These are phyloP conservation scores for Agelastica alni DNA, from an alignment of 2,888 invertebrate species.

Conservation along the genomic window DNA sequence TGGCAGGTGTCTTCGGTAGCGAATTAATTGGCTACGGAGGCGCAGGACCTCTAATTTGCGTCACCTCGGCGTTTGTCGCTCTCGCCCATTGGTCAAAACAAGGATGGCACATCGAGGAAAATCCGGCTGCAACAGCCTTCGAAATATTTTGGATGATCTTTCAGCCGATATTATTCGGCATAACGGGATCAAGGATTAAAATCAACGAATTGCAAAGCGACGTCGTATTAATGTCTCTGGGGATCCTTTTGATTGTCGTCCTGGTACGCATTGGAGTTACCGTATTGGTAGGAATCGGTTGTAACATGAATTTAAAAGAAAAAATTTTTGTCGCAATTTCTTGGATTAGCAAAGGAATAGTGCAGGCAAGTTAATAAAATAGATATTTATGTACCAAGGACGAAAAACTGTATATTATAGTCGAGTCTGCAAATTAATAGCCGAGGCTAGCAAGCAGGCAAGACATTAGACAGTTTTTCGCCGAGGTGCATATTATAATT, in stretches of 20 bases:
- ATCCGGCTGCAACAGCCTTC: conserved; percentile 84
- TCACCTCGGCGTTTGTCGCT: conserved; percentile 81
- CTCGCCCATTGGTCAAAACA: conserved; percentile 80
- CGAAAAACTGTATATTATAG: no score
- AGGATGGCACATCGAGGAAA: conserved; percentile 86
- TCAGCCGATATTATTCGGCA: conserved; percentile 73
- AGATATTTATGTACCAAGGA: no score
- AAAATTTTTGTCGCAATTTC: conserved; percentile 88
- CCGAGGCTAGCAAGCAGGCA: no score
- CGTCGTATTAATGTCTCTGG: conserved; percentile 71
- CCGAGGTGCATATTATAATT: no score
- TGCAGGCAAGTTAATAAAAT: conserved; percentile 67
- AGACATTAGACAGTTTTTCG: no score
- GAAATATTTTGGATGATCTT: conserved; percentile 95
- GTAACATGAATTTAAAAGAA: conserved; percentile 84
- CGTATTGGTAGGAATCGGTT: conserved; percentile 71
- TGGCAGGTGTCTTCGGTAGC: conserved; percentile 80
- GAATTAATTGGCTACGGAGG: conserved; percentile 65
- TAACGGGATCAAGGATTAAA: conserved; percentile 92
- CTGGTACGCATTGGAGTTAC: conserved; percentile 71
- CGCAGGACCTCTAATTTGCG: conserved; percentile 80
- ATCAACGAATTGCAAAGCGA: conserved; percentile 72
- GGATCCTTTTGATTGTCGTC: conserved; percentile 68
- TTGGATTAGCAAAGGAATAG: conserved; percentile 97
- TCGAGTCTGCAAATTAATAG: no score